A percentile compares a stretch with the other conserved stretches of the same genome.
Conservation (phyloP, 2,113 vertebrate genomes). For the Podilymbus podiceps region DNA sequence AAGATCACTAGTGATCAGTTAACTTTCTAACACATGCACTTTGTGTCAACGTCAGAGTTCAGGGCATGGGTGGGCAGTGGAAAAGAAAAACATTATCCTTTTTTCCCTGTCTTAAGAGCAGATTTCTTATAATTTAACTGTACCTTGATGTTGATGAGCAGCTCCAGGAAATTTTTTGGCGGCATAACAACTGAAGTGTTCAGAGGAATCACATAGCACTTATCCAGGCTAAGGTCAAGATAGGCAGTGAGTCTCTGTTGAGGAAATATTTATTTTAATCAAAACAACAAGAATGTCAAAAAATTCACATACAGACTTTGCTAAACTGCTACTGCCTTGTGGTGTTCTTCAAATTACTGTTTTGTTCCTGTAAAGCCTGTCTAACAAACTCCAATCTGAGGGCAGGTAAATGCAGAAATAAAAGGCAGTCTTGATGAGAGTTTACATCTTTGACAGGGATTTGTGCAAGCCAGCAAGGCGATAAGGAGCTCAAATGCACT, state of each 20-base stretch:
- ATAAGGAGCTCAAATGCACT: background rate
- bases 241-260: conserved; percentile 91
- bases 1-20: background rate
- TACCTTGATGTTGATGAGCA: conserved; percentile 94
- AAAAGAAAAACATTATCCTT: background rate
- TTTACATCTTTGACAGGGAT: background rate
- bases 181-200: conserved; percentile 97
- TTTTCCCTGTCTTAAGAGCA: background rate
- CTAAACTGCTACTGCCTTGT: background rate
- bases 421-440: background rate
- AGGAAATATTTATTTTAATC: background rate
- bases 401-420: background rate
- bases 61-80: too few species aligned
- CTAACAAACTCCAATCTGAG: background rate
- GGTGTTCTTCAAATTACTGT: background rate
- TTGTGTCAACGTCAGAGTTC: background rate
- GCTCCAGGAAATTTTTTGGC: conserved; percentile 89
- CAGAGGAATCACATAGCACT: conserved; percentile 94
- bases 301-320: background rate
- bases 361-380: background rate
- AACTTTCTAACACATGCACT: background rate
- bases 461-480: background rate
- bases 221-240: conserved; percentile 93
- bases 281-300: background rate
- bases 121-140: background rate